Conservation (phyloP, 2,888 invertebrate species). For the Prostheceraeus crozeri region DNA sequence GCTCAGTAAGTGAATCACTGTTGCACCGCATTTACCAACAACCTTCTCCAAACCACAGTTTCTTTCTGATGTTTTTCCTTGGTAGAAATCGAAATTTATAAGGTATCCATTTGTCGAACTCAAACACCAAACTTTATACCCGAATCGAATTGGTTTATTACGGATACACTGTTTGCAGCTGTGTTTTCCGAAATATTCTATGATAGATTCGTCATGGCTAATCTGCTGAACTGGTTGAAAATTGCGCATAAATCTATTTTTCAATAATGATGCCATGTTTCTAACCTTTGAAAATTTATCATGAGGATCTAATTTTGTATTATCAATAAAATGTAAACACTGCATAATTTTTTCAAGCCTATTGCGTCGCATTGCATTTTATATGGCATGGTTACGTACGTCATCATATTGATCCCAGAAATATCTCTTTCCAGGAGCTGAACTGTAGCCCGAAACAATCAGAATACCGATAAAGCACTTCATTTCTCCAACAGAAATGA, state of each 20-base stretch:
- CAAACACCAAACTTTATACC: constrained; percentile 48
- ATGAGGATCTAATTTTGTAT: constrained; percentile 38
- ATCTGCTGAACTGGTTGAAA: constrained; percentile 42
- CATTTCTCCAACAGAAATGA: constrained; percentile 10
- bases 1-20: constrained; percentile 38
- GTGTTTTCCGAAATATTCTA: constrained; percentile 49
- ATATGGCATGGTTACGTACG: constrained; percentile 11
- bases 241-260: constrained; percentile 42
- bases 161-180: constrained; percentile 47
- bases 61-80: constrained; percentile 43
- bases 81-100: constrained; percentile 48
- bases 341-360: constrained; percentile 35
- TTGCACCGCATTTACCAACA: constrained; percentile 41
- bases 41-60: constrained; percentile 29
- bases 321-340: constrained; percentile 43
- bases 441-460: constrained; percentile 24
- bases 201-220: constrained; percentile 46
- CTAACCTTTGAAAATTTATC: constrained; percentile 46
- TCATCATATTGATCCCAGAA: constrained; percentile 16
- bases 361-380: background rate
- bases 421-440: constrained; percentile 10
- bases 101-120: constrained; percentile 46
- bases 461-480: constrained; percentile 23
- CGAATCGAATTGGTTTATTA: constrained; percentile 49
- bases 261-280: constrained; percentile 42